Evolutionary conservation across 1,140 invertebrate genomes (phyloP).

Genomic region (Riptortus pedestris): DNA sequence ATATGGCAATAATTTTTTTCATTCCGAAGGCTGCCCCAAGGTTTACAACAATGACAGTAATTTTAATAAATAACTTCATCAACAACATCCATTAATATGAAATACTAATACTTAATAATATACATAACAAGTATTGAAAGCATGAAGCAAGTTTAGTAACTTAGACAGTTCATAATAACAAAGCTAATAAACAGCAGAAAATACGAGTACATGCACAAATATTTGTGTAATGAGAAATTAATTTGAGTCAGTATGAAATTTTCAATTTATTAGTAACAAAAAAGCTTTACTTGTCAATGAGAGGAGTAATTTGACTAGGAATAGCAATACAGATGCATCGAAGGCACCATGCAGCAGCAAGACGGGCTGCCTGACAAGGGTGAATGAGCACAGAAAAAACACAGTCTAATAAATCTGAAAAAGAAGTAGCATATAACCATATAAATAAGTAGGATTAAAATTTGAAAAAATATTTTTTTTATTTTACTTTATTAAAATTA

Average conservation of each 20-base stretch:
- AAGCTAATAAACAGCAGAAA: too few species aligned
- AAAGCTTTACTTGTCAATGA: slow-evolving; percentile 60
- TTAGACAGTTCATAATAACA: too few species aligned
- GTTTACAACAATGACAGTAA: too few species aligned
- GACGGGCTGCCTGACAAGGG: slow-evolving; percentile 78
- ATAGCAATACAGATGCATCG: slow-evolving; percentile 83
- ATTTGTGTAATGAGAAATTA: background rate
- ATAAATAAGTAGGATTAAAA: background rate
- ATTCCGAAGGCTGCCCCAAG: too few species aligned
- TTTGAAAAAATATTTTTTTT: background rate
- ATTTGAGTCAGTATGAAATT: background rate
- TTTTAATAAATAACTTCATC: too few species aligned
- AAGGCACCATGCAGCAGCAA: slow-evolving; percentile 90
- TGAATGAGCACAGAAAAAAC: slow-evolving; percentile 77
- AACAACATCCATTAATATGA: too few species aligned
- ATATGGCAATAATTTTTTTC: too few species aligned
- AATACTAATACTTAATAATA: too few species aligned
- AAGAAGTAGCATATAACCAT: slow-evolving; percentile 11
- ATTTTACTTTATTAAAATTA: background rate
- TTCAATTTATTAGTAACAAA: too few species aligned
- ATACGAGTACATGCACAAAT: too few species aligned
- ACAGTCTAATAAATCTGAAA: slow-evolving; percentile 44
- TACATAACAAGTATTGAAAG: too few species aligned
- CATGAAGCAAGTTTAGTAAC: too few species aligned
- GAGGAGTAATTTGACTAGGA: slow-evolving; percentile 83